Base-by-base conservation (phyloP, 1,140 invertebrate genomes). In the Neodiprion virginianus region DNA sequence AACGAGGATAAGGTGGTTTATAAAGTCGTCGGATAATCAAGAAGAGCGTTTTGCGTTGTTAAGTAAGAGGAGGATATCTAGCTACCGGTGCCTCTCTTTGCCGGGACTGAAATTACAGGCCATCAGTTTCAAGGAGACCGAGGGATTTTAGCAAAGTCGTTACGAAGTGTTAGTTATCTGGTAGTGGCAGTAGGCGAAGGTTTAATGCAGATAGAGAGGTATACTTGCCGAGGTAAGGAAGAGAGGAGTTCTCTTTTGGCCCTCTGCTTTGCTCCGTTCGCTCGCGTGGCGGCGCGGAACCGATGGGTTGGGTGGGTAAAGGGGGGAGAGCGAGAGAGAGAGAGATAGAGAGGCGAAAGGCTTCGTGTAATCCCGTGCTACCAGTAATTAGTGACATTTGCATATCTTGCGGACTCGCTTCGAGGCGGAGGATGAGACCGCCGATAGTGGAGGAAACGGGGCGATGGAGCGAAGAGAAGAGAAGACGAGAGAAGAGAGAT, bases 381-480 rank as follows among this genome's bases (percentile, higher is more conserved):
- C 81, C 79, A 82, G 83, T 85, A 87, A 87, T 87, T 87, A 87
- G 86, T 78, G 80, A 80, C 79, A 87, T 87, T 87, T 86, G 86
- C 86, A 87, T 87, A 87, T 86, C 83, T 83, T 78, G 70, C 75
- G 76, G 76, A 79, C 75, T 77, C 76, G 77, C 73, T 61, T 61
- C 11, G 53, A 48, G 68, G 71, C 74, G 71, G 79, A 75, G 74
- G 11, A 40, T 40, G 28, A 40, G 28, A 40, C 28, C 28, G 28
- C 28, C 28, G 28, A 40, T 40, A 40, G 28, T 2, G 4, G 53
- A 17, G n/a, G 53, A 8, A 61, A 61, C 53, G n/a, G n/a, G 28
- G 28, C 28, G 28, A 40, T 40, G 28, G 28, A 40, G 28, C 28
- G 28, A 8, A 12, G 53, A 61, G 11, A 61, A 14, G 53, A 12